phyloP scores from a whole-genome alignment of 2,797 vertebrate genomes.

The Melopsittacus undulatus region DNA sequence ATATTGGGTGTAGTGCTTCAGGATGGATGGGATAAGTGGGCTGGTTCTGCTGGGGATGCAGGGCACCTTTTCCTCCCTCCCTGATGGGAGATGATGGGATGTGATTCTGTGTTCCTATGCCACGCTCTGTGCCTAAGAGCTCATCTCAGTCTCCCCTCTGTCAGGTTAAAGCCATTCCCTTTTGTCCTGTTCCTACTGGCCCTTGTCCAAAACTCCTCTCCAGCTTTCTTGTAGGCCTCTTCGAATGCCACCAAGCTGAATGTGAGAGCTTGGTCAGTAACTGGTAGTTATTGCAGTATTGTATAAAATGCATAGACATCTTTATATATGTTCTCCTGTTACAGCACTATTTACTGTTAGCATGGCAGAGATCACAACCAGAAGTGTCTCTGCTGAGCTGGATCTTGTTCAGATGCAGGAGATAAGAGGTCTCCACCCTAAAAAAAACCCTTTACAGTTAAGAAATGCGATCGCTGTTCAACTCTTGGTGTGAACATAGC shows the following conservation, averaged over 20 bases:
- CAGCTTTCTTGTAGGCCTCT: neutral
- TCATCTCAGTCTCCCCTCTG: neutral
- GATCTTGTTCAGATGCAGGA: neutral
- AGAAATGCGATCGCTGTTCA: constrained; percentile 22
- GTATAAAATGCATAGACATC: neutral
- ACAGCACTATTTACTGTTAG: neutral
- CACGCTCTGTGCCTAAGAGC: neutral
- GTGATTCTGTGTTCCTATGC: neutral
- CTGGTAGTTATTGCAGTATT: neutral
- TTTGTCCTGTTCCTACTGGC: neutral
- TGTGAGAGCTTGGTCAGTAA: neutral
- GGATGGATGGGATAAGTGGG: neutral
- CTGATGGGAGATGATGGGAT: accelerated
- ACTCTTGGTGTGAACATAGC: neutral
- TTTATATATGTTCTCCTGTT: neutral
- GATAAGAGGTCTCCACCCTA: neutral
- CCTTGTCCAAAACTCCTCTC: neutral
- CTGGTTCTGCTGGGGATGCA: neutral
- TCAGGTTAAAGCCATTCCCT: neutral
- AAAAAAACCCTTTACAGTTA: neutral
- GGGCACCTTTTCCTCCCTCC: neutral
- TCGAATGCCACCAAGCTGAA: neutral
- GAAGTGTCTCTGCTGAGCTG: neutral
- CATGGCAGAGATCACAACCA: neutral
- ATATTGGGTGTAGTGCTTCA: accelerated